Conservation (phyloP, 2,113 vertebrate genomes). For the Phrynocephalus versicolor region DNA sequence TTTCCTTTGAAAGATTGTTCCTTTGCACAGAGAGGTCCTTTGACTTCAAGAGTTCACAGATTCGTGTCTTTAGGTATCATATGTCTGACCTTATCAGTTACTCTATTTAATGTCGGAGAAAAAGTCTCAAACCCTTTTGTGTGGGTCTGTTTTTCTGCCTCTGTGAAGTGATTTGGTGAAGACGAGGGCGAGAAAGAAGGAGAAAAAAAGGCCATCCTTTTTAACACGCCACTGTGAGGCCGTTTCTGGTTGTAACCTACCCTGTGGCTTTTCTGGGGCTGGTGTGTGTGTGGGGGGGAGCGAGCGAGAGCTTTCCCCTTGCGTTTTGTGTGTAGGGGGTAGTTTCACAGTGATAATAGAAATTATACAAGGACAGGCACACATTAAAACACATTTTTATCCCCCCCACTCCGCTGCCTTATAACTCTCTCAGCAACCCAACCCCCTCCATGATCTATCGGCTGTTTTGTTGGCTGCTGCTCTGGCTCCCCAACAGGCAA, state of each 20-base stretch:
- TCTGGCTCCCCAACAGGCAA: constrained; percentile 75
- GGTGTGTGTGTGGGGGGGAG: too few relatives aligned
- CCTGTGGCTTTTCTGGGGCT: constrained; percentile 80
- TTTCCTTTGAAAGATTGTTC: constrained; percentile 87
- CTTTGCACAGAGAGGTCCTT: constrained; percentile 85
- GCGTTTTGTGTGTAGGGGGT: constrained; percentile 81
- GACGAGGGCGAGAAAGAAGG: constrained; percentile 41
- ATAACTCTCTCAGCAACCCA: background rate
- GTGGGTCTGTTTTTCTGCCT: constrained; percentile 86
- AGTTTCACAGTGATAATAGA: constrained; percentile 85
- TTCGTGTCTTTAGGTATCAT: constrained; percentile 88
- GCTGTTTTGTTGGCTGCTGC: constrained; percentile 73
- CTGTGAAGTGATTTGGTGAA: constrained; percentile 86
- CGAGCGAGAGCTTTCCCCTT: constrained; percentile 76
- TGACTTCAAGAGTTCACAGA: constrained; percentile 88
- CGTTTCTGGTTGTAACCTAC: constrained; percentile 82
- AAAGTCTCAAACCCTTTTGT: constrained; percentile 88
- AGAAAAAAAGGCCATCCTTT: constrained; percentile 79
- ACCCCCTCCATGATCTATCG: constrained; percentile 66
- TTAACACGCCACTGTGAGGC: constrained; percentile 82
- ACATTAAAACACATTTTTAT: constrained; percentile 80
- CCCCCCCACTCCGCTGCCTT: constrained; percentile 61
- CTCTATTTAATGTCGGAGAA: constrained; percentile 90
- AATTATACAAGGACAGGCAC: constrained; percentile 81
- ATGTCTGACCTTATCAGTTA: constrained; percentile 95